phyloP scores from a whole-genome alignment of 1,140 invertebrate genomes.

The Caerostris darwini region DNA sequence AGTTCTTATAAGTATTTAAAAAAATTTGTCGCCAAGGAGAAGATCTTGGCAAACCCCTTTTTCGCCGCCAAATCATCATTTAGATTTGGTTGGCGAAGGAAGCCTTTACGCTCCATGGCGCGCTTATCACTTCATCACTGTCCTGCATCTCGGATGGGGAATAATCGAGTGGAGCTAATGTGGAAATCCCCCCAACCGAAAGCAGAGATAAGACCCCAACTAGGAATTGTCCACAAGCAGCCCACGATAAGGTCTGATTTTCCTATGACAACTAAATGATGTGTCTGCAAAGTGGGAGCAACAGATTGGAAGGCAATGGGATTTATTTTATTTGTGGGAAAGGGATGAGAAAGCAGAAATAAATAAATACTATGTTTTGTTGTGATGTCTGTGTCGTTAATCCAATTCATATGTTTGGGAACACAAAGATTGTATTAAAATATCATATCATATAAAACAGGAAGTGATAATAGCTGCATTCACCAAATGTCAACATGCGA shows the following conservation, averaged over 20 bases:
- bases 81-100: slow-evolving; percentile 37
- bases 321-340: background rate
- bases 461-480: too few species aligned
- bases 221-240: slow-evolving; percentile 73
- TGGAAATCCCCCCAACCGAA: slow-evolving; percentile 58
- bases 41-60: slow-evolving; percentile 66
- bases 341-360: background rate
- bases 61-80: slow-evolving; percentile 53
- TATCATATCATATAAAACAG: too few species aligned
- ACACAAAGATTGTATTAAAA: too few species aligned
- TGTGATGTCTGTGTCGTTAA: background rate
- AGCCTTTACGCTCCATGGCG: slow-evolving; percentile 15
- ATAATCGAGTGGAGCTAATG: slow-evolving; percentile 77
- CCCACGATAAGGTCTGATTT: background rate
- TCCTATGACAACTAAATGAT: background rate
- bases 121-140: slow-evolving; percentile 70
- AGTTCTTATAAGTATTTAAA: too few species aligned
- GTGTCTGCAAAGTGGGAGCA: background rate
- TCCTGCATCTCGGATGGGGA: slow-evolving; percentile 15
- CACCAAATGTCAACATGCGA: too few species aligned
- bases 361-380: background rate
- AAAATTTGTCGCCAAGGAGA: background rate
- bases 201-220: slow-evolving; percentile 62
- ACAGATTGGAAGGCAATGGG: background rate
- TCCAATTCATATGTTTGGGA: background rate